A percentile compares a stretch with the other conserved stretches of the same genome.
phyloP scores from a whole-genome alignment of 1,140 invertebrate species.

The Drosophila melanica region DNA sequence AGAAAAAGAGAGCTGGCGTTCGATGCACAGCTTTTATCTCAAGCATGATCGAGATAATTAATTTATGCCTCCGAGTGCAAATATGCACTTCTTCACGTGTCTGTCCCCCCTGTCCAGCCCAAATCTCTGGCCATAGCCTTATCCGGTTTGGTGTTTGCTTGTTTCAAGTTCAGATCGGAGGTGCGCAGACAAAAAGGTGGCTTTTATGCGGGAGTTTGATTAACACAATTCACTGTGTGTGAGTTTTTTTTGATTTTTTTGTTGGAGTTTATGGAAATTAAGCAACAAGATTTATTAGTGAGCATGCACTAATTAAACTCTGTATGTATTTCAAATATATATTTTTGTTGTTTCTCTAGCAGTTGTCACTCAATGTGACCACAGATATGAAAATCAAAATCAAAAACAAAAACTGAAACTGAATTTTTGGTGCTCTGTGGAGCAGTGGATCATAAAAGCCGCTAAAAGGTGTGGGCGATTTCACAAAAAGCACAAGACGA shows the following conservation, averaged over 20 bases:
- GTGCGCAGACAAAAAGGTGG: slow-evolving; percentile 46
- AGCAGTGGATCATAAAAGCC: slow-evolving; percentile 77
- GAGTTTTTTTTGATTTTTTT: not conserved
- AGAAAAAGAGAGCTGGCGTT: not conserved
- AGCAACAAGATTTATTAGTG: slow-evolving; percentile 76
- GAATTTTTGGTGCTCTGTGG: slow-evolving; percentile 70
- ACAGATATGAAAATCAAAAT: no score
- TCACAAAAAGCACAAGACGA: slow-evolving; percentile 47
- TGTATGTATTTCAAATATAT: slow-evolving; percentile 45
- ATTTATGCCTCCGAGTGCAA: slow-evolving; percentile 35
- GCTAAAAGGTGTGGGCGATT: slow-evolving; percentile 80
- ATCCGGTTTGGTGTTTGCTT: slow-evolving; percentile 57
- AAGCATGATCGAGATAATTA: slow-evolving; percentile 47
- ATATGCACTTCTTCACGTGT: slow-evolving; percentile 22
- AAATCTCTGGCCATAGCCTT: slow-evolving; percentile 9
- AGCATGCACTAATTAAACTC: slow-evolving; percentile 81
- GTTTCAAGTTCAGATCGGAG: slow-evolving; percentile 64
- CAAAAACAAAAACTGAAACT: slow-evolving; percentile 48
- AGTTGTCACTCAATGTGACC: slow-evolving; percentile 56
- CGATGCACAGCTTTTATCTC: slow-evolving; percentile 14
- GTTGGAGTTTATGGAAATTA: slow-evolving; percentile 47
- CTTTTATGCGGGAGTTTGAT: slow-evolving; percentile 77
- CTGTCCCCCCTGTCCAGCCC: not conserved
- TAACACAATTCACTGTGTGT: slow-evolving; percentile 59
- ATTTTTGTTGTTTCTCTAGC: slow-evolving; percentile 27